phyloP scores from a whole-genome alignment of 1,140 invertebrate genomes.

The Drosophila nigrodunni region DNA sequence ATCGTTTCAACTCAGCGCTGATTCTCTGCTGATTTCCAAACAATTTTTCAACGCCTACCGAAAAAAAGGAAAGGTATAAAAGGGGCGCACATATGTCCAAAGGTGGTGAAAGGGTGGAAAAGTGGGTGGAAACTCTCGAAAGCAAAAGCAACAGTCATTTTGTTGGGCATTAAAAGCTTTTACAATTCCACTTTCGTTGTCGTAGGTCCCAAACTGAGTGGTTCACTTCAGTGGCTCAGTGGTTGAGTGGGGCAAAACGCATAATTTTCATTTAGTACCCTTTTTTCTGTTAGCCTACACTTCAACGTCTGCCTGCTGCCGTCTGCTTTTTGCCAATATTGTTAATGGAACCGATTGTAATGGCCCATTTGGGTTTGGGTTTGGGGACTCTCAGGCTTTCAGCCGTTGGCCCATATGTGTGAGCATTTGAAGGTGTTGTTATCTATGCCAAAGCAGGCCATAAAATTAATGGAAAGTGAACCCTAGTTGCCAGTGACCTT shows the following conservation, averaged over 20 bases:
- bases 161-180: constrained; percentile 73
- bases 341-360: constrained; percentile 77
- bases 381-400: background rate
- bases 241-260: constrained; percentile 52
- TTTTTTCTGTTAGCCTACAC: constrained; percentile 35
- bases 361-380: constrained; percentile 48
- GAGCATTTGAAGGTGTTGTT: constrained; percentile 46
- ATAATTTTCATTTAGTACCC: constrained; percentile 77
- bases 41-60: constrained; percentile 28
- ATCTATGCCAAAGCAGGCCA: constrained; percentile 43
- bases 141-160: constrained; percentile 55
- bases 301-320: background rate
- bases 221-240: constrained; percentile 27
- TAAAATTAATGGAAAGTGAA: constrained; percentile 65
- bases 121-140: background rate
- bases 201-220: constrained; percentile 30
- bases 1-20: constrained; percentile 50
- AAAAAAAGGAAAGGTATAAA: constrained; percentile 5
- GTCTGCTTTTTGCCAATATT: constrained; percentile 59
- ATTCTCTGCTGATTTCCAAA: constrained; percentile 3
- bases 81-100: constrained; percentile 28
- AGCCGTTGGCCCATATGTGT: constrained; percentile 58
- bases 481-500: background rate
- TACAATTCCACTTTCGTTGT: constrained; percentile 51
- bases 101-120: background rate